Conservation (phyloP, 1,140 invertebrate genomes). For the Caenorhabditis briggsae region DNA sequence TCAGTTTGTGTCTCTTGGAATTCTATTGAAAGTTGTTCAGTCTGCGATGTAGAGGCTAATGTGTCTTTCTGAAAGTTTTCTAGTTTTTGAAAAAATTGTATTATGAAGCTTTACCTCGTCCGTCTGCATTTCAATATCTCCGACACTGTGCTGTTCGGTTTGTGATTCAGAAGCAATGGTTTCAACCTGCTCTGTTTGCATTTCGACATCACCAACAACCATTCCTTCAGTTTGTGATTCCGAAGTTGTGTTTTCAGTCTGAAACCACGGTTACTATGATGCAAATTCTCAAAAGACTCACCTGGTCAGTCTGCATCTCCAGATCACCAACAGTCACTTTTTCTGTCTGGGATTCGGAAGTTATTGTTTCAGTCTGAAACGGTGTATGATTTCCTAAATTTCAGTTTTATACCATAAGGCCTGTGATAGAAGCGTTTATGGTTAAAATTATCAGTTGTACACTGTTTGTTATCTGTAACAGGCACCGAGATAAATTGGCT, state of each 20-base stretch:
- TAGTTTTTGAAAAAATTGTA: neutral
- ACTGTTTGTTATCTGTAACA: too few species aligned
- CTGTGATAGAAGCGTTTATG: too few species aligned
- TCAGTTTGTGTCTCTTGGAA: conserved; percentile 23
- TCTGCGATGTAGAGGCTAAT: neutral
- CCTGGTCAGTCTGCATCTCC: conserved; percentile 18
- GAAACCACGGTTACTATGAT: too few species aligned
- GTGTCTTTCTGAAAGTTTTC: neutral
- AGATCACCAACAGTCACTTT: neutral
- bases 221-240: conserved; percentile 7
- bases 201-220: neutral
- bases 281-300: neutral
- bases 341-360: conserved; percentile 13
- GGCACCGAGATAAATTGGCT: too few species aligned
- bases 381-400: too few species aligned
- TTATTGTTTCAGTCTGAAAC: neutral
- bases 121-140: neutral
- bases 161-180: neutral
- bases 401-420: too few species aligned
- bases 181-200: neutral
- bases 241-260: neutral
- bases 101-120: neutral
- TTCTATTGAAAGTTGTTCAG: neutral
- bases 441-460: too few species aligned
- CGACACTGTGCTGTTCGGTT: neutral